Conservation (phyloP, 2,797 vertebrate genomes). For the Xenops minutus region DNA sequence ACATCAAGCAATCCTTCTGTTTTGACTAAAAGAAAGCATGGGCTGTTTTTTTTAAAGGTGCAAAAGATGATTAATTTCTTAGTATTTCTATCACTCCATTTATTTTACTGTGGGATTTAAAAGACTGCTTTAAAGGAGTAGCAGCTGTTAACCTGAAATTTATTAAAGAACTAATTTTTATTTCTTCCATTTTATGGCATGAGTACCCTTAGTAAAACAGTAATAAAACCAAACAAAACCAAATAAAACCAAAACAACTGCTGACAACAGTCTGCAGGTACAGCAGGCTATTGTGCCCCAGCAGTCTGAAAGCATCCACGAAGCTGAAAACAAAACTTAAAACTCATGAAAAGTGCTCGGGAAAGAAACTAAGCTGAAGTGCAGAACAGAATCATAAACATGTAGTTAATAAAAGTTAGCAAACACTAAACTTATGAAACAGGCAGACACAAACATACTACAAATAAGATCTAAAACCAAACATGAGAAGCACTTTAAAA, state of each 20-base stretch:
- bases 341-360: not conserved
- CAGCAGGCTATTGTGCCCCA: not conserved
- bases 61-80: not conserved
- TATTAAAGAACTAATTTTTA: not conserved
- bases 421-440: not conserved
- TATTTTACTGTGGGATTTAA: not conserved
- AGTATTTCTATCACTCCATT: not conserved
- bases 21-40: not conserved
- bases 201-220: not conserved
- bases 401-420: not conserved
- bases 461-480: not conserved
- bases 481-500: not conserved
- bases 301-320: not conserved
- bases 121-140: not conserved
- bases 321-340: not conserved
- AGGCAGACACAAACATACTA: not conserved
- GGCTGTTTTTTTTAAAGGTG: not conserved
- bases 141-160: not conserved
- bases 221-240: not conserved
- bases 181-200: not conserved
- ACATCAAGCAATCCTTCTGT: not conserved
- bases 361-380: not conserved
- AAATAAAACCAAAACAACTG: too few relatives aligned
- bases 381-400: not conserved
- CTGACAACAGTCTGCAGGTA: not conserved